Evolutionary conservation across 1,140 invertebrate species (phyloP).

Genomic region (Brachionus paranguensis): DNA sequence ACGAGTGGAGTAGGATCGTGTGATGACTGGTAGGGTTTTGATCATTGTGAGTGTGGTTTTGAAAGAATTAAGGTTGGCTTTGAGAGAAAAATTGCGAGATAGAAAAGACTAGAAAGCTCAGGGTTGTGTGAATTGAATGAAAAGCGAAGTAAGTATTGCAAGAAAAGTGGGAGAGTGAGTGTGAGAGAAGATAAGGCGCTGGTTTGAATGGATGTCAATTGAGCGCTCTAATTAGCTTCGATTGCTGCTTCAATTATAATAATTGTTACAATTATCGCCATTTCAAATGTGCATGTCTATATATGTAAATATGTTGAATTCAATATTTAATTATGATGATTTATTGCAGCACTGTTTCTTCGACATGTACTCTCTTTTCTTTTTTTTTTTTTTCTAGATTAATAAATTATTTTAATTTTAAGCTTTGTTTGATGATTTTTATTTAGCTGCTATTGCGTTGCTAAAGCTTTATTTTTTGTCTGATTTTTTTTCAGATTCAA

Average conservation of each 20-base stretch:
- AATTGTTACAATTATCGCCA: neutral
- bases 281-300: neutral
- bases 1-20: conserved; percentile 62
- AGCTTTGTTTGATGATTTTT: neutral
- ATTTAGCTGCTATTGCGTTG: neutral
- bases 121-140: neutral
- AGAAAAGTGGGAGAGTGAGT: neutral
- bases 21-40: neutral
- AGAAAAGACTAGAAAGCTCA: neutral
- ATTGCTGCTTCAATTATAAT: neutral
- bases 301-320: neutral
- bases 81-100: conserved; percentile 7
- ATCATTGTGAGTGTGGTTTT: neutral
- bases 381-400: neutral
- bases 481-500: too few relatives aligned
- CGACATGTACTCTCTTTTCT: neutral
- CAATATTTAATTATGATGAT: neutral
- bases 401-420: neutral
- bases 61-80: neutral
- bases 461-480: neutral
- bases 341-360: neutral
- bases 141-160: conserved; percentile 17
- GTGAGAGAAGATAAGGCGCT: neutral
- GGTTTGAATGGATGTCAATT: neutral
- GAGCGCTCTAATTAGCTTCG: neutral